Evolutionary conservation across 2,888 invertebrate genomes (phyloP), one percentile per base, ranked within the genome.

Genomic region (Trichopoda pennipes): DNA sequence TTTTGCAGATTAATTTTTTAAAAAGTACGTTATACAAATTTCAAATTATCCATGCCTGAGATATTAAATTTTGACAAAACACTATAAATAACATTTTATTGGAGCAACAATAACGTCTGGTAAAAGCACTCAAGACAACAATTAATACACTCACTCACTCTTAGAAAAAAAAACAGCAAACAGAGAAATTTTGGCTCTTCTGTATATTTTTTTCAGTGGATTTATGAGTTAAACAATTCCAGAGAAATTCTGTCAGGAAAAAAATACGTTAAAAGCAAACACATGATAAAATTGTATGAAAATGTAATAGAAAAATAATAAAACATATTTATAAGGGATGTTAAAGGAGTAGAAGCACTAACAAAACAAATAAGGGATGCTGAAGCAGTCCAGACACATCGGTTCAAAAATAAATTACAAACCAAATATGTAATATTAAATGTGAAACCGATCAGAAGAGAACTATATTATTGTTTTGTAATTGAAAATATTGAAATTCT

Each of bases 331-430:
- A 32, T 44, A 75, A 75, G 75, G 75, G 75, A 58, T 66, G 56
- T 51, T 58, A 38, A 58, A 32, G 49, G 60, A 51, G 75, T 51
- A 58, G 35, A 55, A 60, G n/a, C 16, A 49, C 38, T 38, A 12
- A 12, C 14, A 23, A 42, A 35, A 21, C 16, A 16, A 42, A 51
- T 61, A 61, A 63, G 75, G 75, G 75, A 75, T 75, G 75, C 66
- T 68, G 75, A 44, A 42, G 9, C 19, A 28, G 12, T 0, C 12
- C 47, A 49, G 55, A 19, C 56, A 58, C 74, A 58, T 28, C 38
- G 51, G 17, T 21, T 16, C 17, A 58, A 56, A 64, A 64, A 74
- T 73, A 66, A 19, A 64, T 17, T n/a, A 60, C 1, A 42, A 32
- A 58, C 38, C 16, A 49, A 42, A 16, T 12, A 17, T n/a, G 47